Percentiles rank a stretch among this genome's conserved stretches.
phyloP scores from a whole-genome alignment of 2,113 vertebrate species.

The Oreocharis arfaki region DNA sequence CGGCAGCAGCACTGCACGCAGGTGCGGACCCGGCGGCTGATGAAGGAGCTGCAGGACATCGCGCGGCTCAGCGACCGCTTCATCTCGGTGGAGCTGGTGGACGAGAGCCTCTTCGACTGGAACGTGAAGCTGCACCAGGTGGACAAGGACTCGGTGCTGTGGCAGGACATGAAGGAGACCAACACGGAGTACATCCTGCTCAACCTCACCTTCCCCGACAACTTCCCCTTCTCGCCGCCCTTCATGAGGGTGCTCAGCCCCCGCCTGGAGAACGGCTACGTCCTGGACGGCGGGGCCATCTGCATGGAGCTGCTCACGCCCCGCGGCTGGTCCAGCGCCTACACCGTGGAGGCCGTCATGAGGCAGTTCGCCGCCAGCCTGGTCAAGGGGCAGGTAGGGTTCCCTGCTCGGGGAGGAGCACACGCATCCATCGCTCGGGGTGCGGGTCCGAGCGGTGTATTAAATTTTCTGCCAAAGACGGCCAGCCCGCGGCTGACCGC shows the following conservation, averaged over 20 bases:
- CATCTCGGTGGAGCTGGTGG: conserved; percentile 97
- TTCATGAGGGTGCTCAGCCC: conserved; percentile 98
- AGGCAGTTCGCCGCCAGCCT: conserved; percentile 98
- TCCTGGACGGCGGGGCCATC: conserved; percentile 96
- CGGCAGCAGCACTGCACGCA: conserved; percentile 96
- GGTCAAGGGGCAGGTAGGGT: conserved; percentile 98
- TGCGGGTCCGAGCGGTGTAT: rapidly evolving
- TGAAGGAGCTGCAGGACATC: conserved; percentile 99
- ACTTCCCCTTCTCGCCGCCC: conserved; percentile 97
- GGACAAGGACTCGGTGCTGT: conserved; percentile 98
- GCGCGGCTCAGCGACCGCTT: conserved; percentile 94
- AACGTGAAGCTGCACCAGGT: conserved; percentile 99
- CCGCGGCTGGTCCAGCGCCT: conserved; percentile 98
- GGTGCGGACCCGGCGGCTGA: conserved; percentile 93
- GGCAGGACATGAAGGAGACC: conserved; percentile 99
- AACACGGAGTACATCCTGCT: conserved; percentile 97
- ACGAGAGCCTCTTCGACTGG: conserved; percentile 99
- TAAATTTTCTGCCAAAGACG: no score
- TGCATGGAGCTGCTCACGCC: conserved; percentile 99
- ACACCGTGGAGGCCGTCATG: conserved; percentile 99
- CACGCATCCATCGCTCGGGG: background rate
- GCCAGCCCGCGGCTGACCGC: background rate
- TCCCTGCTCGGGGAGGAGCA: background rate
- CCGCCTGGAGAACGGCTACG: conserved; percentile 97
- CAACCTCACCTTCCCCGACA: conserved; percentile 98